Base-by-base conservation (phyloP, 1,140 invertebrate genomes). In the Heliconius hewitsoni region DNA sequence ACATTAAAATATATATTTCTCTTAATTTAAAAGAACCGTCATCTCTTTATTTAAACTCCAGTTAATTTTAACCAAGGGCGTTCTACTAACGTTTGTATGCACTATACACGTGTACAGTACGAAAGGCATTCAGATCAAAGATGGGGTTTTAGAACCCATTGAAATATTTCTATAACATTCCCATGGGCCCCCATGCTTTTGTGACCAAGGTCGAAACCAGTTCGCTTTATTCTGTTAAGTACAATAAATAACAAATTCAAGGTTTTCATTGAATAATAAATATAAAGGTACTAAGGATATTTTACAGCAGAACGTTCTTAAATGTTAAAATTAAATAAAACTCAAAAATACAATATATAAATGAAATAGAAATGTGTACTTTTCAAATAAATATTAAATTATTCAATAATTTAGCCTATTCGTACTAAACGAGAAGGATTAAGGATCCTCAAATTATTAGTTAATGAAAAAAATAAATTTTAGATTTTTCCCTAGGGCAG, bases 111-210 rank as follows among this genome's bases (percentile, higher is more conserved):
- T 30, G 23, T 30, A 66, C 23, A 30, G 23, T 16, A 66, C 60
- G 23, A 66, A 66, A 30, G 60, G 60, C 60, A 60, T 60, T n/a
- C 57, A 30, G 27, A 66, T 66, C 23, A 66, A 66, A 66, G 3
- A 75, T 66, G 74, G 74, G 19, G 16, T 66, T 75, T 75, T n/a
- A 60, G 57, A 39, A 66, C 6, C 55, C 19, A 75, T 75, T 75
- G n/a, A 74, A 75, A 37, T 60, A 75, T 75, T 75, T 75, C 18
- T 37, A 75, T 60, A 34, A 19, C 74, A 50, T 75, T 75, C 74
- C 74, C 74, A 75, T 75, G n/a, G 34, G 9, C 34, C 37, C 52
- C 23, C 74, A 11, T 37, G 55, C 55, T 39, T 75, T 66, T 75
- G 74, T 75, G 55, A 37, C 4, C 73, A 75, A 75, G 74, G 74